Evolutionary conservation across 2,113 vertebrate species (phyloP), one percentile per base, ranked within the genome.

Genomic region (Heptranchias perlo): DNA sequence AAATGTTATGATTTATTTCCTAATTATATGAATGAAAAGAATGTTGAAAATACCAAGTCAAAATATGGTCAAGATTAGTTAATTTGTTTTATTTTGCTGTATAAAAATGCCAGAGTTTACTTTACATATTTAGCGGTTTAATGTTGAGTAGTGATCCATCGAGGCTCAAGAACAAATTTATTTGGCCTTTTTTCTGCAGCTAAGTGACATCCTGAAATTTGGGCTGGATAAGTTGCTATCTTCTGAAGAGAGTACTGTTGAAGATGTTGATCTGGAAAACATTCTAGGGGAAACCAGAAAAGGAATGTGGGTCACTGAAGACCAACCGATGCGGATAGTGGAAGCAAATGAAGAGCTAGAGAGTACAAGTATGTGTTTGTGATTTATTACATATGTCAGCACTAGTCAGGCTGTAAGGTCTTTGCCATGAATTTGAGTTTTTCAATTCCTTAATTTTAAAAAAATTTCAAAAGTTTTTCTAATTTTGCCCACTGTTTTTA

Each of bases 181-280:
- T 39, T 93, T 92, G 31, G 28, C 35, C 35, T 97, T 93, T 96
- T 61, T 96, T 82, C 96, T 96, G 95, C 97, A 99, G 98, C 97
- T 99, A 39, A 98, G 98, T 82, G 98, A 99, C 97, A 99, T 99
- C 97, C 97, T 99, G 97, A 99, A 99, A 97, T 99, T 99, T 35
- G 99, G 99, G 69, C 97, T 99, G 95, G 98, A 99, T 97, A 99
- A 99, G 96, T 97, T 99, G 64, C 96, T 99, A 25, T 98, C 98
- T 0, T 98, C 98, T 0, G 98, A 98, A 1, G 98, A 98, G 95
- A 99, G 98, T 96, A 98, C 98, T 0, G 0, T 98, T 54, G 97
- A 97, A 96, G 98, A 99, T 7, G 97, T 98, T 96, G 97, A 98
- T 82, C 97, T 99, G 96, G 97, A 97, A 96, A 97, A 97, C 96